Percentiles rank a stretch among this genome's conserved stretches.
phyloP scores from a whole-genome alignment of 2,888 invertebrate species.

The Dynastes grantii region DNA sequence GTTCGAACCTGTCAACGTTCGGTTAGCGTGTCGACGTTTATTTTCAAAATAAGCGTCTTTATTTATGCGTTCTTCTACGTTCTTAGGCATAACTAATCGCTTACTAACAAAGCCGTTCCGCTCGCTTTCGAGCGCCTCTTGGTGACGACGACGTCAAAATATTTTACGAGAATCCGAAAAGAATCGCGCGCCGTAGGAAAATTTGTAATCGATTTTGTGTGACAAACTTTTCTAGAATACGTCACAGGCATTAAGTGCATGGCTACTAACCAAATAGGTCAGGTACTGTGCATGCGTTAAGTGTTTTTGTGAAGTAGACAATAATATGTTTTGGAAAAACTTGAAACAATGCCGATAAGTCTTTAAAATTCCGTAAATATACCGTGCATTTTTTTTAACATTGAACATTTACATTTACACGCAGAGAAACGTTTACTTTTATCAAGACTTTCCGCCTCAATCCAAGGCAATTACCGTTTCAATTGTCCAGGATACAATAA shows the following conservation, averaged over 20 bases:
- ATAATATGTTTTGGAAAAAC: too few relatives aligned
- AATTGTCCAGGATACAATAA: too few relatives aligned
- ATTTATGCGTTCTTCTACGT: conserved; percentile 49
- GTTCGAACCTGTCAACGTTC: conserved; percentile 57
- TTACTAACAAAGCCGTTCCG: conserved; percentile 40
- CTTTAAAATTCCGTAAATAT: neutral
- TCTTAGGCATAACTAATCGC: conserved; percentile 42
- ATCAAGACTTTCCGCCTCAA: too few relatives aligned
- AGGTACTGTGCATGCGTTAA: too few relatives aligned
- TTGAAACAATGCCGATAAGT: neutral
- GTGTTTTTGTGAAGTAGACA: too few relatives aligned
- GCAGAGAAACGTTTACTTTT: too few relatives aligned
- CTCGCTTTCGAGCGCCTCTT: neutral
- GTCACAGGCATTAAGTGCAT: neutral
- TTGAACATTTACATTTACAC: too few relatives aligned
- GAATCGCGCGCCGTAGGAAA: neutral
- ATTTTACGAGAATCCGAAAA: conserved; percentile 20
- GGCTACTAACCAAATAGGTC: neutral
- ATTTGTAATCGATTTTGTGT: conserved; percentile 41
- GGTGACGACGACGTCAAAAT: conserved; percentile 27
- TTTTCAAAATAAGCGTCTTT: conserved; percentile 59
- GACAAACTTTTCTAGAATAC: neutral
- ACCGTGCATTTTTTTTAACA: too few relatives aligned
- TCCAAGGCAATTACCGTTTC: too few relatives aligned
- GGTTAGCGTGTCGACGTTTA: conserved; percentile 57